These are phyloP conservation scores for Perognathus longimembris DNA, from an alignment of 2,113 vertebrate species.

Conservation along the genomic window DNA sequence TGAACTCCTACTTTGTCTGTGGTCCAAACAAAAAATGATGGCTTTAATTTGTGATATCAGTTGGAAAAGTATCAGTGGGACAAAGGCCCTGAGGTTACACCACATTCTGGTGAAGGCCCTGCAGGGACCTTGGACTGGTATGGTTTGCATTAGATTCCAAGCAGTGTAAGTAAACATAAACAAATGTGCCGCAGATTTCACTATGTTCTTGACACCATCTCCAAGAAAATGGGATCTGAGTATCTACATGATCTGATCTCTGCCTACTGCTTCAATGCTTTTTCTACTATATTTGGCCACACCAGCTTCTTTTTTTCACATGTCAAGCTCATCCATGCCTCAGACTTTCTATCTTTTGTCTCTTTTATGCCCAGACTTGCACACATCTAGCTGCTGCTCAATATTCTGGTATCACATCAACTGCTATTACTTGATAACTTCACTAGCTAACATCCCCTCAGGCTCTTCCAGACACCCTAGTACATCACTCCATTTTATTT, in stretches of 20 bases:
- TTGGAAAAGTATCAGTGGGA: background rate
- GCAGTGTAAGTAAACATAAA: background rate
- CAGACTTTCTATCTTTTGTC: background rate
- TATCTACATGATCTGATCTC: background rate
- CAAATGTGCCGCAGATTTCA: background rate
- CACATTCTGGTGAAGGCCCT: background rate
- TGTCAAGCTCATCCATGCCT: conserved; percentile 6
- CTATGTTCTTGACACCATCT: background rate
- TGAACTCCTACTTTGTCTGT: background rate
- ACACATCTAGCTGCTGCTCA: background rate
- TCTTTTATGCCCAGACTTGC: background rate
- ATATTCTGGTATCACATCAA: conserved; percentile 30
- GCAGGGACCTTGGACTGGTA: background rate
- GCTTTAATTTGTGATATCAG: background rate
- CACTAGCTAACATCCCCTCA: background rate
- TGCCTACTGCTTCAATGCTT: background rate
- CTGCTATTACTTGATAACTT: background rate
- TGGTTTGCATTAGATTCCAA: conserved; percentile 1
- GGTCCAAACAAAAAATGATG: conserved; percentile 10
- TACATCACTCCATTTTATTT: background rate
- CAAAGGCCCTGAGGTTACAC: background rate
- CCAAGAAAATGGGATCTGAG: background rate
- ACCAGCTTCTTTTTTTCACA: background rate
- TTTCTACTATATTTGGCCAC: background rate
- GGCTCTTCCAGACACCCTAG: background rate